Evolutionary conservation across 2,113 vertebrate genomes (phyloP).

Genomic region (Poeciliopsis occidentalis): DNA sequence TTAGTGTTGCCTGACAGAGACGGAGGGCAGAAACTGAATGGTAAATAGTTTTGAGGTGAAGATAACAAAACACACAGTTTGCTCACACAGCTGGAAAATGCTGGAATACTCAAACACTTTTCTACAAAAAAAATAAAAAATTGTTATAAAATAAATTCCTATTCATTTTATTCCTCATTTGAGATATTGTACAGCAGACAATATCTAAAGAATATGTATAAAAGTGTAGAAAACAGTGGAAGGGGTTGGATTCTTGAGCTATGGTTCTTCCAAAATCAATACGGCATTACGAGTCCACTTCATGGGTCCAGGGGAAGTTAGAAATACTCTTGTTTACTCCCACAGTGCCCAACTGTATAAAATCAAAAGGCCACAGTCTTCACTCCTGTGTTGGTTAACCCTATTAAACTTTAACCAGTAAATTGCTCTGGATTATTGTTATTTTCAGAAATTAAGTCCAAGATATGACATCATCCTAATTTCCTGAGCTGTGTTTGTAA

Average conservation of each 20-base stretch:
- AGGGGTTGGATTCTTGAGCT: neutral
- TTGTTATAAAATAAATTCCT: too few relatives aligned
- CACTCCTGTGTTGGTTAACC: constrained; percentile 22
- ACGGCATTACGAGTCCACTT: constrained; percentile 34
- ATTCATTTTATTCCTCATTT: too few relatives aligned
- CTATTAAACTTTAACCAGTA: constrained; percentile 53
- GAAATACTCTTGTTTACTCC: constrained; percentile 30
- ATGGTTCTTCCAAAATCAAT: constrained; percentile 27
- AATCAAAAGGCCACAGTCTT: constrained; percentile 67
- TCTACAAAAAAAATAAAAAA: too few relatives aligned
- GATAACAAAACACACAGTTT: neutral
- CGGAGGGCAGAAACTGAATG: constrained; percentile 4
- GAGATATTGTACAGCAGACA: too few relatives aligned
- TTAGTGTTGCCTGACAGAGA: neutral
- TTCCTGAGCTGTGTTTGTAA: constrained; percentile 59
- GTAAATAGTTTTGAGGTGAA: constrained; percentile 1
- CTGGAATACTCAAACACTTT: too few relatives aligned
- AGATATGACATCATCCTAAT: constrained; percentile 71
- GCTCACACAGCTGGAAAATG: neutral
- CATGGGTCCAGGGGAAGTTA: constrained; percentile 21
- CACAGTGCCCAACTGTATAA: constrained; percentile 48
- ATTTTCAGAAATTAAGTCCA: constrained; percentile 70
- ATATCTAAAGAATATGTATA: too few relatives aligned
- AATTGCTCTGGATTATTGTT: constrained; percentile 71
- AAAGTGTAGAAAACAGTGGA: neutral